A percentile compares a stretch with the other conserved stretches of the same genome.
Evolutionary conservation across 2,113 vertebrate genomes (phyloP).

Genomic region (Columbina picui): DNA sequence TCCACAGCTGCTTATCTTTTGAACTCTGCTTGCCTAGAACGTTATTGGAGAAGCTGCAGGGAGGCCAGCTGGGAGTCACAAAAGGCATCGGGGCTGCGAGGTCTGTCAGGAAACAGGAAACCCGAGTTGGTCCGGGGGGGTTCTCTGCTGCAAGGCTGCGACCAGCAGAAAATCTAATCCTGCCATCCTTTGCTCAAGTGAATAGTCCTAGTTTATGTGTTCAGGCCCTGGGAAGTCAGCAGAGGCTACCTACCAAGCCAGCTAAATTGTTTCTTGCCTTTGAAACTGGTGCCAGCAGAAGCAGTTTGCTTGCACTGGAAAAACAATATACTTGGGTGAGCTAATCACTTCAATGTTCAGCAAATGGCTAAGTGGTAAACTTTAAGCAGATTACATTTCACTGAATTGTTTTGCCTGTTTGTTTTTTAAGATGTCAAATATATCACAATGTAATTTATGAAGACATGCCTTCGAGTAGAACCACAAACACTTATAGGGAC

Average conservation of each 20-base stretch:
- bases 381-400: conserved; percentile 63
- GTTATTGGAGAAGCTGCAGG: conserved; percentile 10
- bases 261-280: conserved; percentile 38
- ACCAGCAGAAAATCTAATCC: background rate
- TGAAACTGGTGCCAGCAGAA: conserved; percentile 46
- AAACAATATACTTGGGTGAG: conserved; percentile 22
- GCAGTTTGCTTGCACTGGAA: background rate
- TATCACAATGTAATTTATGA: conserved; percentile 41
- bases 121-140: background rate
- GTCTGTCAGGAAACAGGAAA: conserved; percentile 69
- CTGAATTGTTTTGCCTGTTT: conserved; percentile 50
- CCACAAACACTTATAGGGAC: conserved; percentile 30
- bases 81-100: background rate
- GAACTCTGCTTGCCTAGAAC: conserved; percentile 45
- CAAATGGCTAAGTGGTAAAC: conserved; percentile 56
- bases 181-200: background rate
- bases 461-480: conserved; percentile 18
- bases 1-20: conserved; percentile 66
- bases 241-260: background rate
- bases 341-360: conserved; percentile 36
- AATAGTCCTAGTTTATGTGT: background rate
- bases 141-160: background rate
- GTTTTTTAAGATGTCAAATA: conserved; percentile 27
- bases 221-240: background rate
- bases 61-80: conserved; percentile 42